Percentiles rank a stretch among this genome's conserved stretches.
Conservation (phyloP, 2,888 invertebrate genomes). For the Leptinotarsa tumamoca region DNA sequence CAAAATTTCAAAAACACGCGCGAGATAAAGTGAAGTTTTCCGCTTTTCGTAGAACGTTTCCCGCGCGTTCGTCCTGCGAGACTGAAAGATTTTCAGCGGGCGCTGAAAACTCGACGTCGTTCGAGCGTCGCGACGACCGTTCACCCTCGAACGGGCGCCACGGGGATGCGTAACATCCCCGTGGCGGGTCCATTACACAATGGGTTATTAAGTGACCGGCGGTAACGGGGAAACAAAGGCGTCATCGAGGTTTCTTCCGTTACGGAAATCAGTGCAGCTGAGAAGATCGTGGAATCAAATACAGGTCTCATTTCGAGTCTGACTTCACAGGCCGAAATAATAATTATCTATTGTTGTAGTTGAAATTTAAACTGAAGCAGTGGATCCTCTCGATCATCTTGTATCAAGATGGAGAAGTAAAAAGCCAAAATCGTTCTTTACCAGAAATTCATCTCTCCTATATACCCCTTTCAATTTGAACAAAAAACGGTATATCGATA, state of each 20-base stretch:
- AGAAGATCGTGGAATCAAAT: too few species aligned
- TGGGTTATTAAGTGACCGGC: slow-evolving; percentile 27
- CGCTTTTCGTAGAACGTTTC: slow-evolving; percentile 47
- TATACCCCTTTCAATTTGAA: too few species aligned
- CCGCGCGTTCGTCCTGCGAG: slow-evolving; percentile 53
- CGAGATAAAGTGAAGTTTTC: slow-evolving; percentile 22
- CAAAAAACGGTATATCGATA: too few species aligned
- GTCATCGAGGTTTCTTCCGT: not conserved
- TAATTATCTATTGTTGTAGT: too few species aligned
- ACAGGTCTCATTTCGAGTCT: too few species aligned
- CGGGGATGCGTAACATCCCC: slow-evolving; percentile 55
- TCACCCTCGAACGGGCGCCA: slow-evolving; percentile 60
- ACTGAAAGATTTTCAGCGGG: slow-evolving; percentile 51
- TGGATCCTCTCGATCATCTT: too few species aligned
- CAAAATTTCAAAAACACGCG: slow-evolving; percentile 30
- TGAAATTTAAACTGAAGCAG: too few species aligned
- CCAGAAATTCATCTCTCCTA: too few species aligned
- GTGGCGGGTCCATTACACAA: slow-evolving; percentile 40
- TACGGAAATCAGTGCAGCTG: not conserved
- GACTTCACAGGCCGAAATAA: too few species aligned
- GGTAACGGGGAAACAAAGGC: not conserved
- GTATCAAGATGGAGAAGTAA: too few species aligned
- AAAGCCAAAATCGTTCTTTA: too few species aligned
- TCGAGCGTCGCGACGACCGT: slow-evolving; percentile 56
- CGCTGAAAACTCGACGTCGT: slow-evolving; percentile 45